Evolutionary conservation across 2,888 invertebrate genomes (phyloP).

Genomic region (Linyphia triangularis): DNA sequence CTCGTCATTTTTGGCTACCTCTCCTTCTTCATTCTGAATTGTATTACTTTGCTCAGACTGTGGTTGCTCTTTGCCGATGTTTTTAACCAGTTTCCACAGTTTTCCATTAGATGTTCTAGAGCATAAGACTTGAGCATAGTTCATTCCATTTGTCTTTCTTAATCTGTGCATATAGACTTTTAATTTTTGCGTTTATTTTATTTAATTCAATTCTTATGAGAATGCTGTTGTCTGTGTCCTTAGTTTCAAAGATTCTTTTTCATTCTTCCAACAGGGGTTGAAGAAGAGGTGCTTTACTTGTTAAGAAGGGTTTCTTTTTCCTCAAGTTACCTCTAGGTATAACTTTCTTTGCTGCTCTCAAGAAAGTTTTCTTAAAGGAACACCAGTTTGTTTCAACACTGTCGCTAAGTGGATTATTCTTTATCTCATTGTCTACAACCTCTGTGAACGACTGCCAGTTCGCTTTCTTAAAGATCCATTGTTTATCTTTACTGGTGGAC

Average conservation of each 20-base stretch:
- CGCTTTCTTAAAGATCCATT: constrained; percentile 16
- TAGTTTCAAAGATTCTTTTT: background rate
- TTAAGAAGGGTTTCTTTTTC: background rate
- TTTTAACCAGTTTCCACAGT: too few relatives aligned
- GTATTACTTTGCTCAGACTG: too few relatives aligned
- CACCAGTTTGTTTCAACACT: background rate
- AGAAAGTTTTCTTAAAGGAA: background rate
- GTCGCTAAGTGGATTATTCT: background rate
- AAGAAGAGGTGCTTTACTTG: background rate
- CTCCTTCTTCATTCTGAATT: too few relatives aligned
- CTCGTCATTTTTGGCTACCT: too few relatives aligned
- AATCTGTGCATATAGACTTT: constrained; percentile 10
- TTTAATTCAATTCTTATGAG: background rate
- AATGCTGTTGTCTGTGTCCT: too few relatives aligned
- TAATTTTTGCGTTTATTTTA: constrained; percentile 24
- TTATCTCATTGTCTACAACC: background rate
- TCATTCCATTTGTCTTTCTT: constrained; percentile 29
- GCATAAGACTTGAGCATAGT: constrained; percentile 1
- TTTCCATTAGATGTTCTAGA: too few relatives aligned
- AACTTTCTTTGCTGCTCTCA: background rate
- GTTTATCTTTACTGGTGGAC: background rate
- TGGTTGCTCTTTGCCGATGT: too few relatives aligned
- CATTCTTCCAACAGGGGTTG: constrained; percentile 4
- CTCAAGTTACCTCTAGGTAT: constrained; percentile 15
- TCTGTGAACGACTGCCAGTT: background rate